Base-by-base conservation (phyloP, 2,888 invertebrate species). In the Yponomeuta sedellus region DNA sequence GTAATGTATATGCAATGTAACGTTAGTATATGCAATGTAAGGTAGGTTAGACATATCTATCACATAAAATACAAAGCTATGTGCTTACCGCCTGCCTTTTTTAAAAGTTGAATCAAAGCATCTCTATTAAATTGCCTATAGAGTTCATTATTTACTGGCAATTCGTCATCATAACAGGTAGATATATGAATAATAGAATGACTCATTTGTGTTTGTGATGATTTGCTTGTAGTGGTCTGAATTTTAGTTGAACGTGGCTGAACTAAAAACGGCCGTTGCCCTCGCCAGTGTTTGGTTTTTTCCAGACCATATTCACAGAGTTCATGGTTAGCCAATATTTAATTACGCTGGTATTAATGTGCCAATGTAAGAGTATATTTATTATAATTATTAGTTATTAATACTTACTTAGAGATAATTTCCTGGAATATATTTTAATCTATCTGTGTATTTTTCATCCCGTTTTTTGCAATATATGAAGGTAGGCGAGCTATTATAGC, bases 181-280 rank as follows among this genome's bases (percentile, higher is more conserved):
- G 66, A 72, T 73, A 72, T 70, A 70, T 71, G 71, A 69, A 69
- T 25, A n/a, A 61, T 39, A 52, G 59, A 34, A 62, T 62, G 62
- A 62, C 34, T 62, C 62, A 62, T 19, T 34, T 75, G 73, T 74
- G 72, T 72, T 72, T 64, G 75, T 75, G 70, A 73, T 72, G 70
- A 74, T 75, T 74, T 72, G 73, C 69, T 64, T 77, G 76, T 78
- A 72, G 72, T 77, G 67, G 77, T 79, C 72, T 74, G 72, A 70
- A 71, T 73, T 75, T 62, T 62, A 19, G 28, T 19, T 19, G 39
- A 39, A 62, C 62, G 34, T 62, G 62, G 28, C n/a, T 81, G 79
- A 85, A 86, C 83, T 80, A 79, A 85, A 86, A 82, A 81, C 85
- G 90, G 87, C 79, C 90, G 76, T 83, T 90, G 91, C 86, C 87